Base-by-base conservation (phyloP, 2,797 vertebrate genomes). In the Falco naumanni region DNA sequence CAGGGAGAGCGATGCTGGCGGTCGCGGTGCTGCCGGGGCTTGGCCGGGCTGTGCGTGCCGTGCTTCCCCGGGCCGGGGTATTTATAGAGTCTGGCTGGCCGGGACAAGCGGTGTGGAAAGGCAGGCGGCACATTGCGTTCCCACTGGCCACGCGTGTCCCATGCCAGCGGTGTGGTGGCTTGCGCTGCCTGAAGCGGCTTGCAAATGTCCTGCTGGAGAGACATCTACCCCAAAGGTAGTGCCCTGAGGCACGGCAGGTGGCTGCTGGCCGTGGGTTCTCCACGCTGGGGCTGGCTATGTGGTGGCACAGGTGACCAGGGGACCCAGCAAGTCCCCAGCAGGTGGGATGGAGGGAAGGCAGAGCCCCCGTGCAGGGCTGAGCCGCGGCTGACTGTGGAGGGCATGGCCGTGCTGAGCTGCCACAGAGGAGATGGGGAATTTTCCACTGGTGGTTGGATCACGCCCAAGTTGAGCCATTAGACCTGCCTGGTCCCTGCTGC, bases 401-500 rank as follows among this genome's bases (percentile, higher is more conserved):
- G 92, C 84, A 90, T 5, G 70, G n/a, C 84, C 60, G 41, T 2
- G 9, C 81, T 4, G 28, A 87, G 84, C 57, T 1, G 8, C 61
- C 3, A 1, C 2, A 4, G 69, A 89, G 43, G 50, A 93, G 92
- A 87, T 0, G 4, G 92, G 95, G 86, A 96, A 96, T 97, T 97
- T 97, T 97, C 96, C 96, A 96, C 77, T 96, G 96, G 84, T 9
- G 8, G 66, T 92, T 96, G 96, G 93, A 95, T 74, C 72, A 13
- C 34, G 63, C 95, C 95, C 96, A 95, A 92, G 86, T 24, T 17
- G 84, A 94, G 77, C 59, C 6, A 11, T 89, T 82, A 84, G 90
- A 93, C 68, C 70, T 94, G 80, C 74, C 39, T 2, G 43, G 45
- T 85, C 68, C 84, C 53, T 45, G 75, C 84, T 68, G 79, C 64